phyloP scores from a whole-genome alignment of 1,140 invertebrate species.

The Drosophila pallidifrons region DNA sequence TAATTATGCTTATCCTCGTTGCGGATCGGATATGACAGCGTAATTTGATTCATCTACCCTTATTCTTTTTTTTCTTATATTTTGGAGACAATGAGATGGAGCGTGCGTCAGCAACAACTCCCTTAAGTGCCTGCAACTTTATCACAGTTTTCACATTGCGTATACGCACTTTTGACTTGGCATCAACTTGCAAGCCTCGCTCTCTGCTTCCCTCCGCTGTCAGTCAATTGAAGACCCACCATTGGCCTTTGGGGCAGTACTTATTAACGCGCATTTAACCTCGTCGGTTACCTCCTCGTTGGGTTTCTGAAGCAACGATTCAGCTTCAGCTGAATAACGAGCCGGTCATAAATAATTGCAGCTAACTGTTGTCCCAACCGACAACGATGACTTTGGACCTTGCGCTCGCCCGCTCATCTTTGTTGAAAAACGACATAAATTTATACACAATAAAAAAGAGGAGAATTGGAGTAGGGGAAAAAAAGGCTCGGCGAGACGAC shows the following conservation, averaged over 20 bases:
- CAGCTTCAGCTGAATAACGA: conserved; percentile 35
- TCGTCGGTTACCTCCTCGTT: conserved; percentile 40
- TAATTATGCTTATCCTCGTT: conserved; percentile 22
- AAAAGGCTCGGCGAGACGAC: conserved; percentile 7
- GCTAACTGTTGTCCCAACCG: conserved; percentile 59
- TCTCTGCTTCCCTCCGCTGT: background rate
- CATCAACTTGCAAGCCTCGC: conserved; percentile 5
- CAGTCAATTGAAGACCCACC: conserved; percentile 54
- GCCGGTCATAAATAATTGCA: conserved; percentile 71
- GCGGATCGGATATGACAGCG: conserved; percentile 4
- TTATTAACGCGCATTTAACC: conserved; percentile 79
- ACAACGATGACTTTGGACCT: conserved; percentile 2
- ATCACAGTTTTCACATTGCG: conserved; percentile 23
- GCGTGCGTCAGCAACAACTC: background rate
- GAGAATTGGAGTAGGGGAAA: background rate
- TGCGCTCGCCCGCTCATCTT: conserved; percentile 46
- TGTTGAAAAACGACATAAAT: conserved; percentile 72
- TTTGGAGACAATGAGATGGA: background rate
- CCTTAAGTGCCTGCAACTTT: conserved; percentile 11
- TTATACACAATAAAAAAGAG: conserved; percentile 50
- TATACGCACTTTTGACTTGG: conserved; percentile 30
- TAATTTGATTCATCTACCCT: conserved; percentile 23
- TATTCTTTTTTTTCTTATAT: background rate
- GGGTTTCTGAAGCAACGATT: no score
- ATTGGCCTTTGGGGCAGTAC: conserved; percentile 58